Evolutionary conservation across 2,113 vertebrate genomes (phyloP).

Genomic region (Brevimyrus niger): DNA sequence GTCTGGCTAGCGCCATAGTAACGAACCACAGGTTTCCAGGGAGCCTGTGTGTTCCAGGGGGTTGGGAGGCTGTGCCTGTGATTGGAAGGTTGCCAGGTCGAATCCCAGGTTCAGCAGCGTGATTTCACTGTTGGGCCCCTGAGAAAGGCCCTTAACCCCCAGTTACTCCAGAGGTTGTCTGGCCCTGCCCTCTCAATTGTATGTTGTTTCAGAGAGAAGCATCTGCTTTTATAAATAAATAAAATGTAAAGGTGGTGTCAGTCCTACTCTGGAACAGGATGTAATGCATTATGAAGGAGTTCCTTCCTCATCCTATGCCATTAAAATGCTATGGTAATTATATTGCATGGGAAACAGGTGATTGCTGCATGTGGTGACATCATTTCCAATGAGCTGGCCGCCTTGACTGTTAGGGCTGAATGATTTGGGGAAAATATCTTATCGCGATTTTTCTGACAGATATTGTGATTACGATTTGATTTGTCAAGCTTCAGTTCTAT

Average conservation of each 20-base stretch:
- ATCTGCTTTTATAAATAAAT: background rate
- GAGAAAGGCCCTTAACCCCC: background rate
- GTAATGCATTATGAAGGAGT: background rate
- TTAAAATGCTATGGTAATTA: background rate
- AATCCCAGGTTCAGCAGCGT: background rate
- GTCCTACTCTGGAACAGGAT: background rate
- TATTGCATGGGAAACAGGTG: background rate
- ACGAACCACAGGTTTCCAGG: background rate
- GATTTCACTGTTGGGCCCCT: background rate
- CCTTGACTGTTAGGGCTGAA: background rate
- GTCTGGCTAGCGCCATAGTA: background rate
- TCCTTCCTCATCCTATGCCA: background rate
- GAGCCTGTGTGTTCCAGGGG: background rate
- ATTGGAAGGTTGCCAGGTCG: background rate
- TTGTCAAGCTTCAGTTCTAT: no score
- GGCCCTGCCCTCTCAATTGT: background rate
- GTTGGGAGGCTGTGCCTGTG: background rate
- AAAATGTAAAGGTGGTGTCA: background rate
- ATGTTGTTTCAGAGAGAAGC: background rate
- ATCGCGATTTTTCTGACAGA: no score
- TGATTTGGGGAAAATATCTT: no score
- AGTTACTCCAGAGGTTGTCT: background rate
- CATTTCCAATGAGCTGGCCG: background rate
- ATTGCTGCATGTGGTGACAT: background rate
- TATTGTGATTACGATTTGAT: no score